A percentile compares a stretch with the other conserved stretches of the same genome.
These are phyloP conservation scores for Theocolax elegans DNA, from an alignment of 1,140 invertebrate species.

Conservation along the genomic window DNA sequence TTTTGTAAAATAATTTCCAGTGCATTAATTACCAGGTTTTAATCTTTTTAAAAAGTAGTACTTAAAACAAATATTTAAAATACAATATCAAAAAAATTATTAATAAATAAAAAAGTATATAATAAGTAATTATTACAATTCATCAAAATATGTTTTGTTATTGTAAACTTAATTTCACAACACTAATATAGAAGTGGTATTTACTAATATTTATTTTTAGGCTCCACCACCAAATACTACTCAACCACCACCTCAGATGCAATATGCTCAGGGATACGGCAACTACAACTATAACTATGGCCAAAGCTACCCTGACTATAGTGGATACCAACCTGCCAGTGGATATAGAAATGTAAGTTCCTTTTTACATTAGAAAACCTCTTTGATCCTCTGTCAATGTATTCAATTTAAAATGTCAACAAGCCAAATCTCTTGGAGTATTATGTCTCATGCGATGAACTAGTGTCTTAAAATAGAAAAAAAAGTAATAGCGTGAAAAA, in stretches of 20 bases:
- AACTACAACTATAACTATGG: constrained; percentile 61
- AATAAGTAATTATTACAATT: too few species aligned
- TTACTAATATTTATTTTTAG: constrained; percentile 10
- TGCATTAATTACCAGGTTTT: too few species aligned
- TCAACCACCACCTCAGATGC: constrained; percentile 60
- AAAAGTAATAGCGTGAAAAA: too few species aligned
- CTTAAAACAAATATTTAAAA: too few species aligned
- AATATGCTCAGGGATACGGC: constrained; percentile 56
- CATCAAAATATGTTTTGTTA: too few species aligned
- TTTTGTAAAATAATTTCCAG: too few species aligned
- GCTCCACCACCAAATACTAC: constrained; percentile 56
- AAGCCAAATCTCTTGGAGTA: not conserved
- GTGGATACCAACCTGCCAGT: constrained; percentile 52
- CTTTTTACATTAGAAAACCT: constrained; percentile 13
- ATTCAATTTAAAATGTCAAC: constrained; percentile 11
- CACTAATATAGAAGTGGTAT: too few species aligned
- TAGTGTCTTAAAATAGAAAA: constrained; percentile 23
- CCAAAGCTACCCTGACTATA: constrained; percentile 59
- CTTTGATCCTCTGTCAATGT: not conserved
- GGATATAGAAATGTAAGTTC: constrained; percentile 64
- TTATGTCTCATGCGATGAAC: constrained; percentile 21
- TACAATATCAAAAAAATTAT: too few species aligned
- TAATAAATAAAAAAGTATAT: too few species aligned
- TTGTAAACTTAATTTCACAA: too few species aligned
- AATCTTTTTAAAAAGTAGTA: too few species aligned